Evolutionary conservation across 2,888 invertebrate species (phyloP).

Genomic region (Stenodera caucasica): DNA sequence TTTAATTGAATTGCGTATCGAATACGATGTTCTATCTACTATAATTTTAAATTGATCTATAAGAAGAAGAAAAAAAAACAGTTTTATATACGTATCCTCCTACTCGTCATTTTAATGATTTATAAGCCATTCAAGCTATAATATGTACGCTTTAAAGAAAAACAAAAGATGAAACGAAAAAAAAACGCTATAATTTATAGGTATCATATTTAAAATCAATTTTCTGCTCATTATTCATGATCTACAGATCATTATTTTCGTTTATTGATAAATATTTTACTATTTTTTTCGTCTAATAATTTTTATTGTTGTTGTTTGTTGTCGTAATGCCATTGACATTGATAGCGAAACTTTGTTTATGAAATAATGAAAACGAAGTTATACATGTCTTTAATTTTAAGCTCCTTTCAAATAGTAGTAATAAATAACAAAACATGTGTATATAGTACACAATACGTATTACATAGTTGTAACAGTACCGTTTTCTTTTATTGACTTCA

Average conservation of each 20-base stretch:
- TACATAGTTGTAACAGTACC: slow-evolving; percentile 15
- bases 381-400: neutral
- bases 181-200: slow-evolving; percentile 7
- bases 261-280: too few species aligned
- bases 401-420: neutral
- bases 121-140: neutral
- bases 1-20: neutral
- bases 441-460: slow-evolving; percentile 1
- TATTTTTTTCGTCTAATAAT: too few species aligned
- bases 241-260: neutral
- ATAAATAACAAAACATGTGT: slow-evolving; percentile 1
- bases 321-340: slow-evolving; percentile 21
- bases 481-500: slow-evolving; percentile 22
- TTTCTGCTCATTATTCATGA: neutral
- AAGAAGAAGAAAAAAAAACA: neutral
- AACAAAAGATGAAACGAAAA: neutral
- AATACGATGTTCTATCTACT: neutral
- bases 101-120: slow-evolving; percentile 2
- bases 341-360: slow-evolving; percentile 26
- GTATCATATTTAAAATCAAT: neutral
- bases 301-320: too few species aligned
- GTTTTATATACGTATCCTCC: neutral
- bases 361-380: slow-evolving; percentile 24
- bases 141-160: neutral
- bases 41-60: slow-evolving; percentile 1